Evolutionary conservation across 2,888 invertebrate species (phyloP).

Genomic region (Sericinus montela): DNA sequence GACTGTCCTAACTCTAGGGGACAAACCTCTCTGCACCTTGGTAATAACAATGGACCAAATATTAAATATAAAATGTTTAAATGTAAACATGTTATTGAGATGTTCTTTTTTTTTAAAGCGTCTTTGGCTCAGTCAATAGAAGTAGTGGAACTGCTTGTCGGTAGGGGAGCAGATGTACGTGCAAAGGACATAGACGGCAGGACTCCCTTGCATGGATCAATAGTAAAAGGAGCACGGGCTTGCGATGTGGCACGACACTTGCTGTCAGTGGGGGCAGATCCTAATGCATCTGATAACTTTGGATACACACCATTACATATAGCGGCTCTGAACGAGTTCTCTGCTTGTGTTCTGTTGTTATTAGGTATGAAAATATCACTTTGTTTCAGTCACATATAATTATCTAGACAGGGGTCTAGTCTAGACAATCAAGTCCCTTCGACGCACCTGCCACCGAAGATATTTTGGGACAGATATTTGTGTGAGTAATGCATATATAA

Average conservation of each 20-base stretch:
- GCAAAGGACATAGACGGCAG: slow-evolving; percentile 86
- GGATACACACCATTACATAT: slow-evolving; percentile 92
- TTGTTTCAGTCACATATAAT: no score
- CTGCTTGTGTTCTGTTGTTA: slow-evolving; percentile 85
- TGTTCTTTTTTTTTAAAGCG: slow-evolving; percentile 63
- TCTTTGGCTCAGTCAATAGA: slow-evolving; percentile 89
- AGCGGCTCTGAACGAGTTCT: slow-evolving; percentile 90
- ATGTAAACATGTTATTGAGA: background rate
- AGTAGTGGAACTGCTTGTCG: slow-evolving; percentile 85
- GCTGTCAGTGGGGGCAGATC: slow-evolving; percentile 83
- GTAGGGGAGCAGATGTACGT: slow-evolving; percentile 81
- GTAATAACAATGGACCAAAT: slow-evolving; percentile 33
- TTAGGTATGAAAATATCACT: slow-evolving; percentile 58
- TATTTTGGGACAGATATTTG: no score
- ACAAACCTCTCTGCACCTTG: slow-evolving; percentile 90
- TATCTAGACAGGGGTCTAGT: no score
- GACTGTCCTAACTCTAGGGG: slow-evolving; percentile 86
- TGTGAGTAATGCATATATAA: no score
- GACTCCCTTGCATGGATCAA: slow-evolving; percentile 89
- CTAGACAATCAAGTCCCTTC: no score
- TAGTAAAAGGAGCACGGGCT: slow-evolving; percentile 86
- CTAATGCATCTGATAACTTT: slow-evolving; percentile 87
- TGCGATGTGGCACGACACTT: slow-evolving; percentile 85
- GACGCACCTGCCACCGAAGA: no score
- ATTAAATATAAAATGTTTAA: background rate